Evolutionary conservation across 2,888 invertebrate species (phyloP), one percentile per base, ranked within the genome.

Genomic region (Crossocerus cetratus): DNA sequence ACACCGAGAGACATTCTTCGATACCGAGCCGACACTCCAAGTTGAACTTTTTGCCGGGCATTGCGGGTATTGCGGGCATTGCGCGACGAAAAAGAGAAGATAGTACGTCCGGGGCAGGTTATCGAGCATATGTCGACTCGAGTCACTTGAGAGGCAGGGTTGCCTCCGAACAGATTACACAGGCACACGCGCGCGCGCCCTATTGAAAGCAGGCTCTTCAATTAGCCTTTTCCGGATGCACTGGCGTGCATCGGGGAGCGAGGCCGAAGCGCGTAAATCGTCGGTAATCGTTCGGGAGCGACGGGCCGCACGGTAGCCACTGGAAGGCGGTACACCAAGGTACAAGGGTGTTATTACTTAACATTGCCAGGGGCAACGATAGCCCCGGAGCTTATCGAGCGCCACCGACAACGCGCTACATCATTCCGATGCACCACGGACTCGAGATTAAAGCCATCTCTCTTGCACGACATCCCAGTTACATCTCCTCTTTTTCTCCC

Each of bases 321-420:
- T 82, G 70, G 81, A 82, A 82, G 81, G 81, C 83, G 80, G 76
- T 74, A 80, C 81, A 11, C 32, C 62, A 56, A 59, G 63, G 54
- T 62, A 70, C 67, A 74, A 76, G 79, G 76, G 75, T 82, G 84
- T 85, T 85, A 85, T 85, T 85, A 84, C 82, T 86, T 83, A 83
- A 81, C 79, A 86, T 86, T 76, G 84, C 86, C 83, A 84, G 75
- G 80, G 85, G 86, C 84, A 86, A 86, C 86, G 86, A 81, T 80
- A 72, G 65, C 54, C 64, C 64, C 56, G 56, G 57, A 65, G 76
- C 77, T 84, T 86, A 86, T 86, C 75, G 86, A 86, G 78, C 84
- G 82, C 69, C 66, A 80, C 73, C 65, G 77, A 74, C 74, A 75
- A 67, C 76, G 54, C 74, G 74, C 76, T 84, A 77, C 74, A 49